Conservation (phyloP, 2,797 vertebrate species). For the Meriones psammophilus region DNA sequence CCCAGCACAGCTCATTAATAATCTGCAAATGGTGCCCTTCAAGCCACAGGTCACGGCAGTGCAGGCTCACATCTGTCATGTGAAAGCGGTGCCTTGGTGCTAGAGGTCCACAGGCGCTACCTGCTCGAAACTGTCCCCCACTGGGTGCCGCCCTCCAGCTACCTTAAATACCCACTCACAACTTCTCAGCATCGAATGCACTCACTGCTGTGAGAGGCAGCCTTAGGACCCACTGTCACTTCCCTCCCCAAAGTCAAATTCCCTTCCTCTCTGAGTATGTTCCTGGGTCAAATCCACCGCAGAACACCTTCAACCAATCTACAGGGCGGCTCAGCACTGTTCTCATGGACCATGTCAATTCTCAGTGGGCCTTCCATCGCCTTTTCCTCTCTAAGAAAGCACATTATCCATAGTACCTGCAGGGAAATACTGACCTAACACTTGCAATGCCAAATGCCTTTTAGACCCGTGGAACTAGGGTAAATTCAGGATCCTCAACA, state of each 20-base stretch:
- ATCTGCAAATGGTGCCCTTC: neutral
- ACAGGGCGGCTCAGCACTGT: rapidly evolving
- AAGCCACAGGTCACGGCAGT: conserved; percentile 2
- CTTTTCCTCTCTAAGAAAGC: neutral
- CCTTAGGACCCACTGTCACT: neutral
- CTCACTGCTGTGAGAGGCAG: neutral
- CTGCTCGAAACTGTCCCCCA: neutral
- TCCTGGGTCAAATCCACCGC: neutral
- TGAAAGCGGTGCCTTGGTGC: conserved; percentile 18
- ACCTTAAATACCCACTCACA: neutral
- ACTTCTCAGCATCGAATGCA: neutral
- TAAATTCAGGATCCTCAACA: neutral
- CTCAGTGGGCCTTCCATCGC: neutral
- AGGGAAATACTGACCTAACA: neutral
- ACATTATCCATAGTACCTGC: neutral
- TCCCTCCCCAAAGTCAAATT: neutral
- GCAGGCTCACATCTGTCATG: conserved; percentile 21
- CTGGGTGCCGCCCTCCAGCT: no score
- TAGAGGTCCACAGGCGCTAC: neutral
- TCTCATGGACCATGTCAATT: neutral
- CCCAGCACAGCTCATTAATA: conserved; percentile 54
- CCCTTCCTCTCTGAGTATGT: neutral
- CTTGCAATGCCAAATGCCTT: neutral
- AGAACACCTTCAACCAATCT: neutral
- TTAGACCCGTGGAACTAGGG: neutral